phyloP scores from a whole-genome alignment of 2,888 invertebrate genomes.

The Acrocera orbiculus region DNA sequence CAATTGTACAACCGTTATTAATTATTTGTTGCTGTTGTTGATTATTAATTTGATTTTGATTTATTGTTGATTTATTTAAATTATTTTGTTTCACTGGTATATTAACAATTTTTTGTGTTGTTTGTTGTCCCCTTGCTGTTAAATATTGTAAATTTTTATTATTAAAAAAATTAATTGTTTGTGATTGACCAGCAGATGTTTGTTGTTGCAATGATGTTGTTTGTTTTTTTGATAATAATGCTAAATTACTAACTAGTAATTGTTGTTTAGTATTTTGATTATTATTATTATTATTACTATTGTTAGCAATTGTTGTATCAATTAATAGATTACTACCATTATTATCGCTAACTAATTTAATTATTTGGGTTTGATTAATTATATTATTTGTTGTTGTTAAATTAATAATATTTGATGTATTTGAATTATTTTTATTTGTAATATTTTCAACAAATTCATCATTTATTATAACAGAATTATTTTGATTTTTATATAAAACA shows the following conservation, averaged over 20 bases:
- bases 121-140: conserved; percentile 15
- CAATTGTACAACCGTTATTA: conserved; percentile 6
- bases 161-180: conserved; percentile 23
- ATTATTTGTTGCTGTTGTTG: conserved; percentile 6
- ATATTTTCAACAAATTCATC: too few relatives aligned
- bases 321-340: conserved; percentile 28
- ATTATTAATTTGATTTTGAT: conserved; percentile 9
- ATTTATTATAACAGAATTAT: too few relatives aligned
- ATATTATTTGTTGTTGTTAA: conserved; percentile 17
- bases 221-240: conserved; percentile 23
- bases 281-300: conserved; percentile 5
- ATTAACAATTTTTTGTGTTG: conserved; percentile 15
- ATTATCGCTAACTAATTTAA: conserved; percentile 29
- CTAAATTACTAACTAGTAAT: conserved; percentile 28
- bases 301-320: conserved; percentile 17
- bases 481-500: too few relatives aligned
- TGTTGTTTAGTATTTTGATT: conserved; percentile 18
- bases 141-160: conserved; percentile 23
- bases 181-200: conserved; percentile 12
- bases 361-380: conserved; percentile 26
- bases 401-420: conserved; percentile 11
- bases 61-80: conserved; percentile 8
- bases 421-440: too few relatives aligned
- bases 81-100: conserved; percentile 10
- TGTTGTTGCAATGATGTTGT: conserved; percentile 10